Base-by-base conservation (phyloP, 2,113 vertebrate genomes). In the Labrus mixtus region DNA sequence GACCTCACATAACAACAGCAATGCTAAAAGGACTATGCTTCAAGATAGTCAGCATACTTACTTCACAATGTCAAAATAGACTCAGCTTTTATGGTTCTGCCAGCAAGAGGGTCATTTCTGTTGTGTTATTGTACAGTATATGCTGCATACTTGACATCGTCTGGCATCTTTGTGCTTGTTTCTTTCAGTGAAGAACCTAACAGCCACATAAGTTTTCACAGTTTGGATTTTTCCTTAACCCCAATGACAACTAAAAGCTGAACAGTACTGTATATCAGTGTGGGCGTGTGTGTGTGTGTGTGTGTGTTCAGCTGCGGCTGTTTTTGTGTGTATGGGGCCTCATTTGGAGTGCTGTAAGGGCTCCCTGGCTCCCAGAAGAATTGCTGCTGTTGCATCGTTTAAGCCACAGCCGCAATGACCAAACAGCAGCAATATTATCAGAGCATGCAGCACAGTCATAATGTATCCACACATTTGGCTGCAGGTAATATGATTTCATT, bases 401-500 rank as follows among this genome's bases (percentile, higher is more conserved):
- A 54, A 65, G 71, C 78, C 23, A 25, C 5, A 62, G 62, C 54
- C 19, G 72, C 69, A 78, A 82, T 68, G 73, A 72, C 74, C 71
- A 71, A 74, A 81, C 53, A 69, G 66, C 55, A 78, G 76, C 62
- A 22, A 71, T 23, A 60, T 43, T 59, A 67, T 83, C 66, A 50
- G 54, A 59, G 20, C 22, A 59, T 63, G 67, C 46, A 19, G 67
- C 36, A 22, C 68, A n/a, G 79, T 66, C 22, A 15, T 66, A 73
- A n/a, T 61, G 72, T 55, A 78, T 76, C 53, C 4, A 20, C 58
- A 51, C 51, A 67, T 78, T 59, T 64, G 19, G 72, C 78, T 65
- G 16, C 68, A 54, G 76, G 66, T 89, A 67, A 85, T 85, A 73
- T 55, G 76, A 74, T 80, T 85, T 82, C 43, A 78, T 73, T 78